These are phyloP conservation scores for Coregonus sp. DNA, from an alignment of 2,797 vertebrate species.

Conservation along the genomic window DNA sequence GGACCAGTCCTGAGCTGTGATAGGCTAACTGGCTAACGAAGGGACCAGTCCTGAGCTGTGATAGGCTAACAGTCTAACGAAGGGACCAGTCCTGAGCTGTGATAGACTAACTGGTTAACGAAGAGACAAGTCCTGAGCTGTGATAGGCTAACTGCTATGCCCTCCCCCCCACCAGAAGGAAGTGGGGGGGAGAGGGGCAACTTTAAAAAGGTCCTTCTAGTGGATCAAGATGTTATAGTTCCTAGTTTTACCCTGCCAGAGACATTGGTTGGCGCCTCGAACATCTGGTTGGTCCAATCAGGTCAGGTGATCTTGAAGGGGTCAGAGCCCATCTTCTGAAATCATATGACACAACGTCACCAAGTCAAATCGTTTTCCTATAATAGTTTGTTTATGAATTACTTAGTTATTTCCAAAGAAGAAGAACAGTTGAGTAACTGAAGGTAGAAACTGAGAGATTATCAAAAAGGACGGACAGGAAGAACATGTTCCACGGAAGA, in stretches of 20 bases:
- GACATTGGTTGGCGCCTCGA: constrained; percentile 21
- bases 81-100: constrained; percentile 30
- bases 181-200: constrained; percentile 71
- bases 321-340: constrained; percentile 41
- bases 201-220: constrained; percentile 49
- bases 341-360: constrained; percentile 7
- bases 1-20: constrained; percentile 29
- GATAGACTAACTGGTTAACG: constrained; percentile 10
- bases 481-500: background rate
- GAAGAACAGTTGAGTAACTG: constrained; percentile 18
- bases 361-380: background rate
- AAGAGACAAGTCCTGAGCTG: constrained; percentile 27
- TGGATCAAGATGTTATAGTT: constrained; percentile 56
- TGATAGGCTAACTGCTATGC: constrained; percentile 36
- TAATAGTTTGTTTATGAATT: constrained; percentile 19
- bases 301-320: constrained; percentile 43
- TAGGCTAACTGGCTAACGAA: constrained; percentile 9
- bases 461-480: background rate
- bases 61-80: constrained; percentile 7
- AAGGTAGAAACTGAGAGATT: background rate
- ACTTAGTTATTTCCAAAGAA: constrained; percentile 29
- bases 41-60: constrained; percentile 29
- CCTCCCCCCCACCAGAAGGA: constrained; percentile 70
- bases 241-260: constrained; percentile 38
- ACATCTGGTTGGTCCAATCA: constrained; percentile 56